phyloP scores from a whole-genome alignment of 2,888 invertebrate species.

The Drosophila neotestacea region DNA sequence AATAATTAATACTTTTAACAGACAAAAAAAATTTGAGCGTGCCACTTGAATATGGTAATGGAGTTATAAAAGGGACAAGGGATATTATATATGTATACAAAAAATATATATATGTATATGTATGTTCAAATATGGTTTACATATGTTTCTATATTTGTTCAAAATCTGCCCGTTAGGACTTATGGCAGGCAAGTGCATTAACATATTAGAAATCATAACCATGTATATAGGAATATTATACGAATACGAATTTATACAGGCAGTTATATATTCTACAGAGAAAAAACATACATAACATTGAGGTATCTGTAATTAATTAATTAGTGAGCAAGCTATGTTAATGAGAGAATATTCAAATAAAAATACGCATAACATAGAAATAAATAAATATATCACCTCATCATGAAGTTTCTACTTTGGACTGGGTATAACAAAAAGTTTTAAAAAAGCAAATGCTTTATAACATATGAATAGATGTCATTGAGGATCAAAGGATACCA shows the following conservation, averaged over 20 bases:
- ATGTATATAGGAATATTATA: conserved; percentile 46
- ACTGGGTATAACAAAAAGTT: background rate
- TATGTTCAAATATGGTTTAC: conserved; percentile 36
- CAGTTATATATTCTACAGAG: conserved; percentile 29
- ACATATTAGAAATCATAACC: conserved; percentile 21
- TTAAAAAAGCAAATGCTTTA: too few species aligned
- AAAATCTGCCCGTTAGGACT: conserved; percentile 21
- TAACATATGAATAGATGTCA: too few species aligned
- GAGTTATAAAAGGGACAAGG: conserved; percentile 14
- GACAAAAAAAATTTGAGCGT: conserved; percentile 22
- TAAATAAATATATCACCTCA: conserved; percentile 25
- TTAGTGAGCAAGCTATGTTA: conserved; percentile 30
- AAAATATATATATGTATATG: conserved; percentile 9
- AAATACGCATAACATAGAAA: conserved; percentile 24
- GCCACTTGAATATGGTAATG: conserved; percentile 27
- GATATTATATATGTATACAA: conserved; percentile 11
- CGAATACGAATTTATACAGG: conserved; percentile 66
- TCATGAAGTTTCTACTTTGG: background rate
- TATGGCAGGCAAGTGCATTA: conserved; percentile 38
- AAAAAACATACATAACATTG: conserved; percentile 1
- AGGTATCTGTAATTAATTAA: conserved; percentile 27
- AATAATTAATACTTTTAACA: conserved; percentile 33
- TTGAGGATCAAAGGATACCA: too few species aligned
- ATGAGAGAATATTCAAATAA: conserved; percentile 30
- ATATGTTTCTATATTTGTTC: conserved; percentile 26